Conservation (phyloP, 2,888 invertebrate genomes). For the Nemapogon koenigi region DNA sequence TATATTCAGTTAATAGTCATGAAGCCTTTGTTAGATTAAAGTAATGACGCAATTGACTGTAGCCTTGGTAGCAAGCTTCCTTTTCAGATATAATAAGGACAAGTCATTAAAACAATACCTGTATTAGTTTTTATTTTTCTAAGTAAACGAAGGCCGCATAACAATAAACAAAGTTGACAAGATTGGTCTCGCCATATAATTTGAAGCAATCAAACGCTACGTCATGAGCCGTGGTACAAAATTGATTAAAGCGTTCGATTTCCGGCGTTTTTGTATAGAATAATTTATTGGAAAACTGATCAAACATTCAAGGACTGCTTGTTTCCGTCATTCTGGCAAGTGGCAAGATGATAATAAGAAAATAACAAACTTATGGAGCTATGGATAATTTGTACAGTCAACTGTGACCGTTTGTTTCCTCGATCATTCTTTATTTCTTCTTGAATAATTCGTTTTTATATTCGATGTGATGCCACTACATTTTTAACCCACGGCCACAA, state of each 20-base stretch:
- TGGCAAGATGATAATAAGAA: slow-evolving; percentile 38
- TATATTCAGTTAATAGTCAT: not conserved
- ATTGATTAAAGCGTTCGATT: slow-evolving; percentile 59
- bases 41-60: too few species aligned
- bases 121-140: slow-evolving; percentile 59
- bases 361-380: slow-evolving; percentile 40
- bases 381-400: slow-evolving; percentile 55
- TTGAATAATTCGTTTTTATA: slow-evolving; percentile 57
- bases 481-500: too few species aligned
- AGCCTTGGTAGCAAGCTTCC: slow-evolving; percentile 58
- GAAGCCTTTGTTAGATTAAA: not conserved
- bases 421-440: slow-evolving; percentile 52
- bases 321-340: slow-evolving; percentile 37
- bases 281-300: slow-evolving; percentile 55
- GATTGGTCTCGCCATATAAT: slow-evolving; percentile 60
- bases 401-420: slow-evolving; percentile 63
- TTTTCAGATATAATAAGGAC: slow-evolving; percentile 49
- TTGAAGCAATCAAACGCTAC: slow-evolving; percentile 55
- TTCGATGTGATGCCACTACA: slow-evolving; percentile 41
- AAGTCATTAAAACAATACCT: slow-evolving; percentile 53
- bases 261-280: slow-evolving; percentile 56
- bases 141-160: slow-evolving; percentile 48
- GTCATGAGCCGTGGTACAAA: slow-evolving; percentile 52
- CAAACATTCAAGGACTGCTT: slow-evolving; percentile 48
- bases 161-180: slow-evolving; percentile 52